Evolutionary conservation across 1,140 invertebrate species (phyloP).

Genomic region (Calosoma granatense): DNA sequence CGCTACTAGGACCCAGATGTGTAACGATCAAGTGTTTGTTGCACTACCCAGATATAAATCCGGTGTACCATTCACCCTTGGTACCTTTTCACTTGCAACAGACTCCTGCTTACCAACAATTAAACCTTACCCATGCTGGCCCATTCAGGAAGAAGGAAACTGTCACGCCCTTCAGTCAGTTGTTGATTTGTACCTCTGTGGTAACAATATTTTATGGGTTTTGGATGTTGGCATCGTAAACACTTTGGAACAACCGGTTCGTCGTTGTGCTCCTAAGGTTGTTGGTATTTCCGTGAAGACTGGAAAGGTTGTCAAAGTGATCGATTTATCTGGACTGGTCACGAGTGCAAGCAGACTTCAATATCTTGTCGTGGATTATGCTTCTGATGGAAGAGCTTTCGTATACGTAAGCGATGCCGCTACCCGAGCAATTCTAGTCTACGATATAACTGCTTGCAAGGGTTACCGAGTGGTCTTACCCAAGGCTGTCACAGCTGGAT

Average conservation of each 20-base stretch:
- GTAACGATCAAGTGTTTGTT: constrained; percentile 42
- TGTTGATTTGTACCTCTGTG: constrained; percentile 47
- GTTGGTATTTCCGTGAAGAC: constrained; percentile 43
- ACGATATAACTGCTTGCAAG: constrained; percentile 43
- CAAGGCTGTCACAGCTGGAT: constrained; percentile 35
- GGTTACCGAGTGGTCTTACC: constrained; percentile 50
- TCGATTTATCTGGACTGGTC: constrained; percentile 43
- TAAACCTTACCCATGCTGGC: constrained; percentile 47
- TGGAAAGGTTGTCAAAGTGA: constrained; percentile 43
- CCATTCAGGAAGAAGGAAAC: constrained; percentile 45
- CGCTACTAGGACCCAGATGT: constrained; percentile 43
- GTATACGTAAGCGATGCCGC: constrained; percentile 53
- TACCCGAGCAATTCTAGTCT: constrained; percentile 49
- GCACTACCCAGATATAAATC: constrained; percentile 44
- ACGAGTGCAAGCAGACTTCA: constrained; percentile 41
- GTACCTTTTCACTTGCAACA: constrained; percentile 35
- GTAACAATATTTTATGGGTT: constrained; percentile 45
- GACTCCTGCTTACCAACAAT: constrained; percentile 36
- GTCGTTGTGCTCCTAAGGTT: constrained; percentile 44
- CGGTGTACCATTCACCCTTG: constrained; percentile 45
- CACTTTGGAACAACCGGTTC: constrained; percentile 39
- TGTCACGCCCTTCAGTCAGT: constrained; percentile 46
- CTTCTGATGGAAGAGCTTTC: constrained; percentile 38
- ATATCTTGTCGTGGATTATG: constrained; percentile 48
- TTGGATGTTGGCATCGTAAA: constrained; percentile 48